A percentile compares a stretch with the other conserved stretches of the same genome.
Evolutionary conservation across 2,888 invertebrate species (phyloP).

Genomic region (Pyrrhosoma nymphula): DNA sequence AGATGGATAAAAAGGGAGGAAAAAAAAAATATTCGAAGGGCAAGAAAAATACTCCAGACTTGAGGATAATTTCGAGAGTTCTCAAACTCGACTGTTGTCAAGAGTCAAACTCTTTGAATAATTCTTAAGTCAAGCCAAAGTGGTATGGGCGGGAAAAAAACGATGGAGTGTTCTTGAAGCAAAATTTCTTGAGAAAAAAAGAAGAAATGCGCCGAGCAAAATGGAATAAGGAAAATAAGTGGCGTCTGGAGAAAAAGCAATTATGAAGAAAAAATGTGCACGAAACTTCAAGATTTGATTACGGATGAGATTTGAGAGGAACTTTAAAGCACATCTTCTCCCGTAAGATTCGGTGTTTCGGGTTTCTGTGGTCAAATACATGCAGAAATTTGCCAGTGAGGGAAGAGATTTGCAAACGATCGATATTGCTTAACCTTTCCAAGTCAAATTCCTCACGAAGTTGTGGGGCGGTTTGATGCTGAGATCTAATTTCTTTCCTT

Average conservation of each 20-base stretch:
- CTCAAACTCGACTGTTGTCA: slow-evolving; percentile 27
- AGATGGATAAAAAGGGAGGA: not conserved
- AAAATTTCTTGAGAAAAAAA: not conserved
- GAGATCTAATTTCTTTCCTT: not conserved
- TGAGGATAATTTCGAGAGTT: not conserved
- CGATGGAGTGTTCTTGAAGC: slow-evolving; percentile 24
- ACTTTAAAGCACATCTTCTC: not conserved
- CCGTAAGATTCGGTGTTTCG: not conserved
- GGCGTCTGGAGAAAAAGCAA: not conserved
- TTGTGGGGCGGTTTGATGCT: not conserved
- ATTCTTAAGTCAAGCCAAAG: not conserved
- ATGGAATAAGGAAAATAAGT: slow-evolving; percentile 7
- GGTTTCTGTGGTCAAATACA: not conserved
- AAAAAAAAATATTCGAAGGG: not conserved
- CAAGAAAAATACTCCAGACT: not conserved
- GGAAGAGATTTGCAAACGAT: not conserved
- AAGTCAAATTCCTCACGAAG: not conserved
- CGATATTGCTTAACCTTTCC: not conserved
- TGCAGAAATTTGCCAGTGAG: not conserved
- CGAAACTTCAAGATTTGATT: not conserved
- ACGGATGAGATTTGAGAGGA: not conserved
- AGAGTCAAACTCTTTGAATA: slow-evolving; percentile 39
- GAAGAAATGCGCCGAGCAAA: not conserved
- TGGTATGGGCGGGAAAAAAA: not conserved
- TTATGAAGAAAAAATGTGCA: not conserved